Evolutionary conservation across 2,888 invertebrate species (phyloP).

Genomic region (Terebella lapidaria): DNA sequence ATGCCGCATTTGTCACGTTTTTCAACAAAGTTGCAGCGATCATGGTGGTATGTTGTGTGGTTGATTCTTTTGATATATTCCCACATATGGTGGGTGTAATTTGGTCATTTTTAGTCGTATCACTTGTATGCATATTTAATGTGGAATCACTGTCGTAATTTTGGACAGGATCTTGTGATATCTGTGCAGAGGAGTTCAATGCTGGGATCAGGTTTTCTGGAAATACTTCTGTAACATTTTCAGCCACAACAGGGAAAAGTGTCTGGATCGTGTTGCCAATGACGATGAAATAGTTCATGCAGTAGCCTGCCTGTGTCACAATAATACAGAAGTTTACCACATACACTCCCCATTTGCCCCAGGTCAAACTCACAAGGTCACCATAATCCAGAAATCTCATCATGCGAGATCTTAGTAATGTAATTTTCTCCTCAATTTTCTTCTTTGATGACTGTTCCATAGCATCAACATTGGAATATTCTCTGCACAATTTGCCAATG

Average conservation of each 20-base stretch:
- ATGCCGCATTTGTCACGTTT: too few species aligned
- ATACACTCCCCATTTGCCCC: constrained; percentile 7
- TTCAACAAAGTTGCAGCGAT: too few species aligned
- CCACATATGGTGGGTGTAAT: too few species aligned
- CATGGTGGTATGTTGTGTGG: too few species aligned
- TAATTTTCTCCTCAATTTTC: background rate
- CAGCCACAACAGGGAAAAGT: background rate
- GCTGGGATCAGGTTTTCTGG: too few species aligned
- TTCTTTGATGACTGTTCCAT: background rate
- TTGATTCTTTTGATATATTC: too few species aligned
- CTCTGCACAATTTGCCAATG: constrained; percentile 20
- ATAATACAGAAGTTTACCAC: constrained; percentile 29
- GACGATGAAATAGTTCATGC: constrained; percentile 45
- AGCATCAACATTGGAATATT: background rate
- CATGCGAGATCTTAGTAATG: background rate
- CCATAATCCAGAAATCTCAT: constrained; percentile 26
- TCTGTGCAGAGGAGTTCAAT: too few species aligned
- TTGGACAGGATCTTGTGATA: too few species aligned
- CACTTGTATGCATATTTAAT: too few species aligned
- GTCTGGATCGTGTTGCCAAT: constrained; percentile 40
- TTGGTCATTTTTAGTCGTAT: too few species aligned
- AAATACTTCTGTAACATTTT: background rate
- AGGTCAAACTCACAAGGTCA: constrained; percentile 8
- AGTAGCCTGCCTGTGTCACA: constrained; percentile 47
- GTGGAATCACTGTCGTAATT: too few species aligned